Evolutionary conservation across 2,113 vertebrate genomes (phyloP).

Genomic region (Aldabrachelys gigantea): DNA sequence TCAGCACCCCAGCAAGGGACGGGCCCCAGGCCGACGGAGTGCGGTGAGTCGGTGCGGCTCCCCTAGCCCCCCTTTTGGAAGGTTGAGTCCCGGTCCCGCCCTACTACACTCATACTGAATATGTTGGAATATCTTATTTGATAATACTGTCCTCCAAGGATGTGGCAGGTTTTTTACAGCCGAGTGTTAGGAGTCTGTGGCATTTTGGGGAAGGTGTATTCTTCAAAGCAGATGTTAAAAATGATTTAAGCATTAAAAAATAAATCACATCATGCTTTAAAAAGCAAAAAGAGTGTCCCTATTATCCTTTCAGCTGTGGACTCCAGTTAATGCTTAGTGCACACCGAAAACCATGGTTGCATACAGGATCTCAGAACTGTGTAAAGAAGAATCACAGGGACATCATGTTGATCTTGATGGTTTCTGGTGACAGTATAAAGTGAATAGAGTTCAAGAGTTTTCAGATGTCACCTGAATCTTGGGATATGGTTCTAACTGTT

Average conservation of each 20-base stretch:
- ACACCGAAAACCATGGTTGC: background rate
- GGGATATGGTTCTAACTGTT: background rate
- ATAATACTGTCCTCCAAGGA: fast-evolving
- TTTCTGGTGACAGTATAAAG: background rate
- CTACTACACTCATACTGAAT: background rate
- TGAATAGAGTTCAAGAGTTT: background rate
- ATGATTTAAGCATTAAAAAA: background rate
- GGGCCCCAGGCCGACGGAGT: no score
- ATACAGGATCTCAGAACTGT: background rate
- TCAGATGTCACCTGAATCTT: background rate
- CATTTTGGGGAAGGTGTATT: background rate
- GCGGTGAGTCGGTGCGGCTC: no score
- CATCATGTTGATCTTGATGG: background rate
- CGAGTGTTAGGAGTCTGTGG: background rate
- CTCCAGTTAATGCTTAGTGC: background rate
- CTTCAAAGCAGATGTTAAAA: background rate
- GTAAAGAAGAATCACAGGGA: background rate
- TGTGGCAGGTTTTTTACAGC: background rate
- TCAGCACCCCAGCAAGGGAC: no score
- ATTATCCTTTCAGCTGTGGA: background rate
- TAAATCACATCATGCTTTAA: background rate
- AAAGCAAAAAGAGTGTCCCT: background rate
- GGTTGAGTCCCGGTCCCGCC: no score
- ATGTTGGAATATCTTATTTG: background rate
- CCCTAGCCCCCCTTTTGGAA: no score